A percentile compares a stretch with the other conserved stretches of the same genome.
Conservation (phyloP, 2,888 invertebrate genomes). For the Desoria tigrina region DNA sequence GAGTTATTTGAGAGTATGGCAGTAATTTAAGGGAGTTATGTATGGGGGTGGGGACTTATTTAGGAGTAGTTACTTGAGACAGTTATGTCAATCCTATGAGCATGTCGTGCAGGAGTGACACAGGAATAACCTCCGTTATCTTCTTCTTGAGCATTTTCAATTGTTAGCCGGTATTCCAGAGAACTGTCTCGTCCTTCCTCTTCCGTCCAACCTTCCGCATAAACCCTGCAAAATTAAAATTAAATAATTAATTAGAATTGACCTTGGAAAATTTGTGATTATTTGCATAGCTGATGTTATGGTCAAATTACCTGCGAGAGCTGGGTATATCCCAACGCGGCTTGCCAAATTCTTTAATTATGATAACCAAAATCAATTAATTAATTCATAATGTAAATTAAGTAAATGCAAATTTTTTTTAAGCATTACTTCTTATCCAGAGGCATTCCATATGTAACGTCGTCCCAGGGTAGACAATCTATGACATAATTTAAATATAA, state of each 20-base stretch:
- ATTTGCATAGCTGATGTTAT: too few species aligned
- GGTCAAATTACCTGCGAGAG: constrained; percentile 16
- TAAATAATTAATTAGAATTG: too few species aligned
- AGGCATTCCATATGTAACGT: constrained; percentile 84
- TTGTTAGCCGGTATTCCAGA: constrained; percentile 71
- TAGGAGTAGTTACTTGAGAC: constrained; percentile 67
- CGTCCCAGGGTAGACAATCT: constrained; percentile 62
- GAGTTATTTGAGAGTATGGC: neutral
- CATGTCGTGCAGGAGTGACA: constrained; percentile 79
- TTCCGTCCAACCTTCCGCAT: constrained; percentile 79
- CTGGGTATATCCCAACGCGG: constrained; percentile 73
- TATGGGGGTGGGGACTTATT: too few species aligned
- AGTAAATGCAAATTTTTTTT: too few species aligned
- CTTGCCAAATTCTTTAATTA: constrained; percentile 66
- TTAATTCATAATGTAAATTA: too few species aligned
- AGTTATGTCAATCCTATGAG: constrained; percentile 75
- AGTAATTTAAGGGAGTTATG: too few species aligned
- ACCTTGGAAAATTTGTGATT: too few species aligned
- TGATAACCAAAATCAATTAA: neutral
- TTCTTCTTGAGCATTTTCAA: constrained; percentile 76
- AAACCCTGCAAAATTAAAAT: constrained; percentile 60
- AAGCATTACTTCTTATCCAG: constrained; percentile 81
- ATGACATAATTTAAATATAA: too few species aligned
- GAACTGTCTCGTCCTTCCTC: constrained; percentile 76
- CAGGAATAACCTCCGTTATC: constrained; percentile 84